Base-by-base conservation (phyloP, 2,888 invertebrate species). In the Cheilosia impressa region DNA sequence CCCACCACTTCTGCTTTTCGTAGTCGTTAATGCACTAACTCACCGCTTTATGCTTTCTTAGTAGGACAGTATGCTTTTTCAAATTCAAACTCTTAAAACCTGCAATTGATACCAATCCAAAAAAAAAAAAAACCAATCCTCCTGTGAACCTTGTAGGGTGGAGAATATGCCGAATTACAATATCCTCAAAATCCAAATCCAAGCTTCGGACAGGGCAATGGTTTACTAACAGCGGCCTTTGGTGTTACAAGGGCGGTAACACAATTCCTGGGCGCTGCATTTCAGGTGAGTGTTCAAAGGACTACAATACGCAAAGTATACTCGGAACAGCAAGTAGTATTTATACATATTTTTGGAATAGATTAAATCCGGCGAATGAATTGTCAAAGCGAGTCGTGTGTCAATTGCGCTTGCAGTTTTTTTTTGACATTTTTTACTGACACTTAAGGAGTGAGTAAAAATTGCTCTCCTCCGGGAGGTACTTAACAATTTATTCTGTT, bases 231-330 rank as follows among this genome's bases (percentile, higher is more conserved):
- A 72, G 95, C 96, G 19, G 96, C 96, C 78, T 95, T 96, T 88
- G 96, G 96, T 89, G 96, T 96, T 83, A 96, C 96, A 34, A 94
- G 95, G 91, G 95, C 96, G 2, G 96, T 96, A 91, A 95, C 96
- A 81, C 95, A 95, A 91, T 96, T 96, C 92, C 93, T 96, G 89
- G 96, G 96, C 88, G 95, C 95, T 89, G 96, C 96, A 72, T 94
- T 96, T 89, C 95, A 96, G 94, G 96, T 96, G 85, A 88, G 87
- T 87, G 45, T 27, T 47, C 9, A 38, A 78, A 58, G 38, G 45
- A 79, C 38, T 34, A 58, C n/a, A 62, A 62, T 17, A 62, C 38
- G 17, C 52, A 71, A 24, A 63, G 27, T 19, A 9, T 24, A 65
- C 55, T 55, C 34, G 27, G 22, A 38, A 66, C 27, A 27, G 31